Base-by-base conservation (phyloP, 2,888 invertebrate genomes). In the Phasia obesa region DNA sequence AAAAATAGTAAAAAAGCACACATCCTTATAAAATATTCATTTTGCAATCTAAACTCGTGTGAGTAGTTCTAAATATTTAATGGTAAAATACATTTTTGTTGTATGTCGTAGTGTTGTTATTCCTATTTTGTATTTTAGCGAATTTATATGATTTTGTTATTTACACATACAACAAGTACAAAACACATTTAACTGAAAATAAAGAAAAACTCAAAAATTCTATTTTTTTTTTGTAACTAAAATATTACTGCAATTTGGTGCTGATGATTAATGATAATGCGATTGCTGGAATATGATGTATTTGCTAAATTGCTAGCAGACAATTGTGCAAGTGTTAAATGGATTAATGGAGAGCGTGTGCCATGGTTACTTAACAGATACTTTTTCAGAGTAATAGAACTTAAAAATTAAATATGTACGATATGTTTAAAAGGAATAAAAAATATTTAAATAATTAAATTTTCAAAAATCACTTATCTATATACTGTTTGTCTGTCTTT, bases 11-110 rank as follows among this genome's bases (percentile, higher is more conserved):
- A 64, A 74, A 21, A 75, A 57, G 31, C n/a, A 70, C 35, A 75
- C 65, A 47, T 62, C 49, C 77, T 82, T 73, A 85, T 85, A 55
- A 91, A 91, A 91, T 89, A 91, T 91, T 91, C 89, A 91, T 90
- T 90, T 90, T 88, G 89, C 90, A 91, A 91, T 91, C 91, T 91
- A 91, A 91, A 89, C 91, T 90, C 91, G 91, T 91, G 91, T 91
- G 90, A 91, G 90, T 89, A 88, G 87, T 88, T 87, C 86, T 91
- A 88, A 90, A 91, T 91, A 89, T 91, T 91, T 90, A 85, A 86
- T 88, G 71, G 47, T 59, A 55, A 13, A 75, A 79, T 75, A 83
- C n/a, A 47, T 69, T 65, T 71, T 55, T n/a, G 51, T 11, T 60
- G 53, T 21, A 11, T 59, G 21, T n/a, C 21, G 51, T 70, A 19